Evolutionary conservation across 2,113 vertebrate species (phyloP), one percentile per base, ranked within the genome.

Genomic region (Indicator indicator): DNA sequence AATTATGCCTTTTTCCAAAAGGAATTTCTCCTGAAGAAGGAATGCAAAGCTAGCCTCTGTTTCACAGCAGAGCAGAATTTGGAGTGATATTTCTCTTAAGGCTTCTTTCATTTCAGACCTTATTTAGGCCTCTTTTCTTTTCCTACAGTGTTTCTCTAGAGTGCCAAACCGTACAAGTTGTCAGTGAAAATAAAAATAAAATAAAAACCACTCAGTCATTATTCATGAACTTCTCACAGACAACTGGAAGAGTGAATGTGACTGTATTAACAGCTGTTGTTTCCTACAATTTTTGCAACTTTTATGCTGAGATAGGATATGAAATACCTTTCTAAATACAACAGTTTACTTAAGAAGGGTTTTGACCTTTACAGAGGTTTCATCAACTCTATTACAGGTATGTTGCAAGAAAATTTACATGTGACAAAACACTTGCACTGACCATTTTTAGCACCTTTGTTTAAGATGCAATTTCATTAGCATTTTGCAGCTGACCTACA

Each of bases 61-160:
- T 95, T 95, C 74, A 95, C 44, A 83, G 91, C 56, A 86, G 1
- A 88, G 86, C 56, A 91, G 64, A 96, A 88, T 80, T 58, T 88
- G 91, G 85, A 95, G 69, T 27, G 40, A 23, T 93, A 89, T 86
- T 96, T 92, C 84, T 92, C 69, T 74, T 77, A 89, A 33, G 69
- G 44, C 42, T 95, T 72, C 58, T 95, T 93, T 85, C 80, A 89
- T 76, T 88, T 88, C 88, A 91, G 76, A 97, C 93, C 96, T 96
- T 96, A 93, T 90, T 96, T 96, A 96, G 96, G 95, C 92, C 96
- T 95, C 96, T 96, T 59, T 92, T 93, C 93, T 93, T 88, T 97
- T 92, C 82, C 89, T 96, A 87, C 90, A 95, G 63, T 1, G 1
- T 84, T 91, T 79, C 89, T 83, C 56, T 62, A 56, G 69, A 94